Conservation (phyloP, 1,140 invertebrate species). For the Plodia interpunctella region DNA sequence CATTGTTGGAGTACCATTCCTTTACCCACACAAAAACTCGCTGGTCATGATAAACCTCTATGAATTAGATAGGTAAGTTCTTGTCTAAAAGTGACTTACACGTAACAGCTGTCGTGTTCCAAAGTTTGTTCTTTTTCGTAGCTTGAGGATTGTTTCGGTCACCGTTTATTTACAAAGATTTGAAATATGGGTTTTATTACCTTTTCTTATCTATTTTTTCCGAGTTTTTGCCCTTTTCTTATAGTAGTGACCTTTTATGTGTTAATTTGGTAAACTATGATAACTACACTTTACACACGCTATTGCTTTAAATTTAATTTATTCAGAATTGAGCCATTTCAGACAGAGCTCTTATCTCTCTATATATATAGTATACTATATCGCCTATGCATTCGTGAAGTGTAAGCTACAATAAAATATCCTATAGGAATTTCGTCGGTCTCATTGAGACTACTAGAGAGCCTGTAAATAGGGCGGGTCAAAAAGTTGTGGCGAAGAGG, state of each 20-base stretch:
- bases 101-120: not conserved
- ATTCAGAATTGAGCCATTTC: no score
- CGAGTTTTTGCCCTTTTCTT: not conserved
- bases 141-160: not conserved
- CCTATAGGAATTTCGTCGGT: not conserved
- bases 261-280: not conserved
- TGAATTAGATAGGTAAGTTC: not conserved
- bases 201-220: not conserved
- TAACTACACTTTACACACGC: no score
- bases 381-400: not conserved
- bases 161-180: not conserved
- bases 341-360: no score
- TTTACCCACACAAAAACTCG: no score
- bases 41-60: no score
- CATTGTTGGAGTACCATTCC: no score
- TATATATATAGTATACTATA: not conserved
- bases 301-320: no score
- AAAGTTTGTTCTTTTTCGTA: not conserved
- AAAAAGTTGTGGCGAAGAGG: conserved; percentile 32
- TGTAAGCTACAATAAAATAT: not conserved
- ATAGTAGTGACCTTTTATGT: no score
- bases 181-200: not conserved
- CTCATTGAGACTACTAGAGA: conserved; percentile 16
- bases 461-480: conserved; percentile 36
- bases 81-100: not conserved